Evolutionary conservation across 2,888 invertebrate genomes (phyloP), one percentile per base, ranked within the genome.

Genomic region (Eulithis testata): DNA sequence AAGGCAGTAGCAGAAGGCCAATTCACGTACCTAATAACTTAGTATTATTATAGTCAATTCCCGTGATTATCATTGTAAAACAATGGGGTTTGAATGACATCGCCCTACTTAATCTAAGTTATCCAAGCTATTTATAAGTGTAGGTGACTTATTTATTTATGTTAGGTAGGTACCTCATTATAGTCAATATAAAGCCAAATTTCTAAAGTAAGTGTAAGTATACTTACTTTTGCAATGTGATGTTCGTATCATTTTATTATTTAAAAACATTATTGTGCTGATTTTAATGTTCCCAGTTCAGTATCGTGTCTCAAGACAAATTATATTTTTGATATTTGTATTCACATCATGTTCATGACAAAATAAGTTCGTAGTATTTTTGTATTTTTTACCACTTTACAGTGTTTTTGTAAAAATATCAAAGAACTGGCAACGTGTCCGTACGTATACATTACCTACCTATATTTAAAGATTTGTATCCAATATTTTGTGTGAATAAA

Each of bases 391-490:
- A 47, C 47, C 14, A 47, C 14, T 31, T 11, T 51, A 51, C 31
- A 51, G n/a, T 31, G 51, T 51, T 51, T 50, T 50, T 50, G 27
- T 51, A 51, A 36, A 36, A 50, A 31, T 31, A 31, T 50, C 31
- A 31, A 21, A 36, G 31, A 51, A 51, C 51, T 11, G 4, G 27
- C 11, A 27, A 50, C 27, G n/a, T 36, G 11, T 31, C 51, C 40
- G 40, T 40, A 40, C 21, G 21, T 21, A 21, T 21, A 21, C 21
- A 8, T 3, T 40, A 40, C 40, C 40, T 40, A 14, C 47, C 8
- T 47, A 47, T 47, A 47, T 14, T 47, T 8, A 14, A 14, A 47
- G 12, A 47, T 47, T 12, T 47, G 14, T 47, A 47, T 14, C 47
- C 12, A 47, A 47, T 8, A 14, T 47, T 47, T 47, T 14, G 11